A percentile compares a stretch with the other conserved stretches of the same genome.
These are phyloP conservation scores for Globodera rostochiensis DNA, from an alignment of 1,140 invertebrate species.

Conservation along the genomic window DNA sequence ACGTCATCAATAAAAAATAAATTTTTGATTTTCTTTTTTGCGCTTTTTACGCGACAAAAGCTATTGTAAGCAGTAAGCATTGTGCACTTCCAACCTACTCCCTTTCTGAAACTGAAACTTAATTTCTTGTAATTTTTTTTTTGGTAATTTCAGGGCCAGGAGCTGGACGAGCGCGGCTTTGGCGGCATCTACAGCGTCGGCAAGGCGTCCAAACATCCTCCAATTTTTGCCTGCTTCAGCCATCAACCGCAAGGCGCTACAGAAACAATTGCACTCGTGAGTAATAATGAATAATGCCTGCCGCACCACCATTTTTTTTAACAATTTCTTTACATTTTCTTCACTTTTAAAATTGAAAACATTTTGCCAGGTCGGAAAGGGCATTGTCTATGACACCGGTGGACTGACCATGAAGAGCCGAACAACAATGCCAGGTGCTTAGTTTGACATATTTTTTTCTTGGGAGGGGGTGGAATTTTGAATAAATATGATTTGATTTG, in stretches of 20 bases:
- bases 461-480: no score
- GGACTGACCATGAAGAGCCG: slow-evolving; percentile 86
- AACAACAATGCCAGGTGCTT: slow-evolving; percentile 61
- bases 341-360: neutral
- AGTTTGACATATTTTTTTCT: no score
- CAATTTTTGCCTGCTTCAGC: slow-evolving; percentile 79
- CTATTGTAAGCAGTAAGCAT: neutral
- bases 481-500: no score
- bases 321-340: neutral
- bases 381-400: slow-evolving; percentile 88
- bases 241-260: slow-evolving; percentile 73
- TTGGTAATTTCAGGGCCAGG: slow-evolving; percentile 52
- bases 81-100: no score
- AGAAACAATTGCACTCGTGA: slow-evolving; percentile 76
- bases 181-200: slow-evolving; percentile 82
- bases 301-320: neutral
- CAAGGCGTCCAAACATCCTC: slow-evolving; percentile 76
- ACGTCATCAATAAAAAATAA: no score
- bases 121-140: neutral
- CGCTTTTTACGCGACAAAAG: neutral
- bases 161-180: slow-evolving; percentile 53
- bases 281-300: neutral
- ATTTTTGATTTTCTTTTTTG: neutral
- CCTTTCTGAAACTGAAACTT: no score
- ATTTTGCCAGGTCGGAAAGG: slow-evolving; percentile 77